These are phyloP conservation scores for Alethe diademata DNA, from an alignment of 2,113 vertebrate species.

Conservation along the genomic window DNA sequence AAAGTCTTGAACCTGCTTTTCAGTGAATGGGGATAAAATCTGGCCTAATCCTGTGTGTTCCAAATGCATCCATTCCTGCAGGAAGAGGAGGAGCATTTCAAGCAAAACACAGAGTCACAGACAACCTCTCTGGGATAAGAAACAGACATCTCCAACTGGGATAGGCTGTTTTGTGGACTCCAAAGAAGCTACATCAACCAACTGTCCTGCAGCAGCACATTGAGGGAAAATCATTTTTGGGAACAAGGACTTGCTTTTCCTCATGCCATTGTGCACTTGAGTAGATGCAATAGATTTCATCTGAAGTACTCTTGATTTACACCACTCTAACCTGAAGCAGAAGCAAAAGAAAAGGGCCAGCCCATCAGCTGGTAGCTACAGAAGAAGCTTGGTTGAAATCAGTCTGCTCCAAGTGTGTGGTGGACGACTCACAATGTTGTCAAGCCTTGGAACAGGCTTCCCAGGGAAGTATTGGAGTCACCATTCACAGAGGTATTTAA, in stretches of 20 bases:
- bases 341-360: not conserved
- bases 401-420: not conserved
- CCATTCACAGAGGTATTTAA: not conserved
- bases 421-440: not conserved
- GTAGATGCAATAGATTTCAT: not conserved
- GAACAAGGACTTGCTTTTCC: not conserved
- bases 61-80: rapidly evolving
- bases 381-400: not conserved
- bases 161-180: not conserved
- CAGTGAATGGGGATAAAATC: not conserved
- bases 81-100: not conserved
- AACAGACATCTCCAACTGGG: not conserved
- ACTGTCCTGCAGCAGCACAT: not conserved
- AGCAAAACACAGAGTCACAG: not conserved
- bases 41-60: not conserved
- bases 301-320: not conserved
- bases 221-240: not conserved
- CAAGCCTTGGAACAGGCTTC: not conserved
- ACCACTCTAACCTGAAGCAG: not conserved
- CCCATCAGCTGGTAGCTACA: not conserved
- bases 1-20: not conserved
- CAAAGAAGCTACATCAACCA: not conserved
- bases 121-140: not conserved
- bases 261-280: not conserved
- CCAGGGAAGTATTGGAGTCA: not conserved